phyloP scores from a whole-genome alignment of 2,113 vertebrate species.

The Trichechus manatus region DNA sequence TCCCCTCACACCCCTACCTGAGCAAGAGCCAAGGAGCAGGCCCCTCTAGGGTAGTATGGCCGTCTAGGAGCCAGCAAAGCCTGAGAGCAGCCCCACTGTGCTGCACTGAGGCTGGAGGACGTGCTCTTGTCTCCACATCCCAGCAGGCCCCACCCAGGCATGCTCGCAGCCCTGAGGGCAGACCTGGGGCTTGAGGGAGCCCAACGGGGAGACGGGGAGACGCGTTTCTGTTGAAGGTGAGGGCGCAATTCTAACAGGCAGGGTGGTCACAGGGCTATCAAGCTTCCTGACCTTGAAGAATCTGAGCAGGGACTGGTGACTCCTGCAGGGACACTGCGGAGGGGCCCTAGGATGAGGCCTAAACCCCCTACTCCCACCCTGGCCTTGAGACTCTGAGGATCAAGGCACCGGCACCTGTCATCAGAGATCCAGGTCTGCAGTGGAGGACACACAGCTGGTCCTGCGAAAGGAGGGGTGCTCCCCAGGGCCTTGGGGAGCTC shows the following conservation, averaged over 20 bases:
- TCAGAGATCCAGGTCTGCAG: background rate
- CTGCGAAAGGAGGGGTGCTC: background rate
- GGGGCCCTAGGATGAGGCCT: background rate
- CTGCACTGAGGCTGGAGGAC: background rate
- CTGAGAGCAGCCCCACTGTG: background rate
- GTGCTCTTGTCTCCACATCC: background rate
- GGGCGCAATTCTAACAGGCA: background rate
- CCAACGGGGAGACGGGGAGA: background rate
- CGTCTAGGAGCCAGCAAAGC: background rate
- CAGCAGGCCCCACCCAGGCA: background rate
- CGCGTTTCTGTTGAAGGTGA: background rate
- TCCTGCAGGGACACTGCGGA: background rate
- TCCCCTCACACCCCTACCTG: background rate
- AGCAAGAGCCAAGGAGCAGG: background rate
- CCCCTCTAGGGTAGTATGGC: background rate
- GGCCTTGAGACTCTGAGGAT: background rate
- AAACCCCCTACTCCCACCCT: no score
- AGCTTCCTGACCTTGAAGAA: background rate
- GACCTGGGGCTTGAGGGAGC: background rate
- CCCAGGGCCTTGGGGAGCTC: background rate
- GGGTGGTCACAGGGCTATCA: background rate
- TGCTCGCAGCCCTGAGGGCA: background rate
- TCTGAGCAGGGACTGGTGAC: background rate
- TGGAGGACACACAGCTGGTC: background rate
- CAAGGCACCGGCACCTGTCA: background rate